Evolutionary conservation across 2,888 invertebrate genomes (phyloP).

Genomic region (Polydesmus complanatus): DNA sequence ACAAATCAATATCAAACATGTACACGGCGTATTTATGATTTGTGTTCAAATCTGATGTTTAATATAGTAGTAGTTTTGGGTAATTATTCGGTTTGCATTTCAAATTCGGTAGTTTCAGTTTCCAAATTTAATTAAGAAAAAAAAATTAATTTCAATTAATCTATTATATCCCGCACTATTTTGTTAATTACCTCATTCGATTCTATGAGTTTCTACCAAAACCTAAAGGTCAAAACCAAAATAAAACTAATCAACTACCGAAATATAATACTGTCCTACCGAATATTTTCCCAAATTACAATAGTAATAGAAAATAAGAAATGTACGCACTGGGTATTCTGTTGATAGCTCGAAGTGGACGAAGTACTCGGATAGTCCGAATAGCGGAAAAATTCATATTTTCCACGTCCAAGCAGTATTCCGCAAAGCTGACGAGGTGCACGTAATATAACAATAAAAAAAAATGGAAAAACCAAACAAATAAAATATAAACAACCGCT

Average conservation of each 20-base stretch:
- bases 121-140: too few relatives aligned
- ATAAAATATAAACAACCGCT: conserved; percentile 3
- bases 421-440: conserved; percentile 62
- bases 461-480: conserved; percentile 7
- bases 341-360: conserved; percentile 96
- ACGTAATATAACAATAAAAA: too few relatives aligned
- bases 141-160: too few relatives aligned
- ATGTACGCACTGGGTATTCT: conserved; percentile 96
- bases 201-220: too few relatives aligned
- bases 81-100: neutral
- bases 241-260: too few relatives aligned
- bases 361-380: conserved; percentile 88
- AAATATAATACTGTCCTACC: too few relatives aligned
- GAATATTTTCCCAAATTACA: neutral
- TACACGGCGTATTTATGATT: too few relatives aligned
- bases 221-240: too few relatives aligned
- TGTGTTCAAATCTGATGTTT: neutral
- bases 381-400: conserved; percentile 97
- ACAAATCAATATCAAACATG: conserved; percentile 2
- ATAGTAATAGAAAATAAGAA: neutral
- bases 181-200: too few relatives aligned
- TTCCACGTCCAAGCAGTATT: conserved; percentile 86
- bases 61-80: neutral
- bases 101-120: neutral
- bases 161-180: too few relatives aligned